Evolutionary conservation across 2,113 vertebrate genomes (phyloP).

Genomic region (Passer domesticus): DNA sequence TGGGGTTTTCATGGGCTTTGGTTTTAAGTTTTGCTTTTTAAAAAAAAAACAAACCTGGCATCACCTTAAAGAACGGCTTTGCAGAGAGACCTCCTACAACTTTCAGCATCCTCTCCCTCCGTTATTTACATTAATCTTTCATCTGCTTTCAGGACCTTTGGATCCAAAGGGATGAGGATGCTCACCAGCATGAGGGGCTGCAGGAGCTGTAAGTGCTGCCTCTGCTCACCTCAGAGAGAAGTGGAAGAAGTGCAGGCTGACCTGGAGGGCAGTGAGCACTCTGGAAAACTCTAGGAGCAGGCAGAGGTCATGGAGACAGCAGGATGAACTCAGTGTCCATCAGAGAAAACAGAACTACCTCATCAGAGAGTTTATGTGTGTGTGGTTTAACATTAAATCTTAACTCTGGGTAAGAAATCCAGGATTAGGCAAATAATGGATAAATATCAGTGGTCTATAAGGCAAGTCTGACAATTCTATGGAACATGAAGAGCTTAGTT

Average conservation of each 20-base stretch:
- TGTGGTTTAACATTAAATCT: background rate
- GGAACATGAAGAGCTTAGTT: background rate
- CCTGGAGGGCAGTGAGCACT: constrained; percentile 71
- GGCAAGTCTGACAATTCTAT: background rate
- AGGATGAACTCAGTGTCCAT: constrained; percentile 68
- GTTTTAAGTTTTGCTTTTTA: background rate
- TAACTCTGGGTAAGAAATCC: background rate
- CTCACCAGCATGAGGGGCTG: constrained; percentile 65
- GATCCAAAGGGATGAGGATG: constrained; percentile 74
- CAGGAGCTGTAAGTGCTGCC: constrained; percentile 58
- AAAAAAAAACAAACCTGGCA: background rate
- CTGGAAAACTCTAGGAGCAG: constrained; percentile 69
- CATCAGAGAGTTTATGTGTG: background rate
- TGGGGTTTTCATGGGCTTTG: background rate
- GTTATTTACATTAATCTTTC: background rate
- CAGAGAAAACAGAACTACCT: background rate
- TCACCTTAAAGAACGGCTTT: background rate
- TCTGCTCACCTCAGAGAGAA: constrained; percentile 66
- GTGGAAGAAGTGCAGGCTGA: constrained; percentile 64
- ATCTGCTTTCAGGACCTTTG: constrained; percentile 65
- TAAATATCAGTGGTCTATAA: background rate
- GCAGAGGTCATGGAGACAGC: constrained; percentile 64
- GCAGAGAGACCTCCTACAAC: background rate
- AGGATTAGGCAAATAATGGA: background rate
- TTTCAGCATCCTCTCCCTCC: background rate